phyloP scores from a whole-genome alignment of 2,797 vertebrate species.

The Columba guinea region DNA sequence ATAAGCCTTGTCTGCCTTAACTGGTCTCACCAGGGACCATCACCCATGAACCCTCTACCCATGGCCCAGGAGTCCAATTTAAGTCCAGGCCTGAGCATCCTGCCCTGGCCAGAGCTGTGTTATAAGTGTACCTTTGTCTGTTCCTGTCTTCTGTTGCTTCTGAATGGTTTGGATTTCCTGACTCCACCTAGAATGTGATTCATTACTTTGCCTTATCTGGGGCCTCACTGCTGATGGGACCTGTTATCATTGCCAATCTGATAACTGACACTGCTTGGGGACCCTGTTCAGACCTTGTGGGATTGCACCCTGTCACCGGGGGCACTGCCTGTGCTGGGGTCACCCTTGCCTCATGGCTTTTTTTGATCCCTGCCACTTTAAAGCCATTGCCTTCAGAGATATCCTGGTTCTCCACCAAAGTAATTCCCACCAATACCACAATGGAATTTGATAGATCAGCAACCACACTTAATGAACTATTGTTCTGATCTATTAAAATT shows the following conservation, averaged over 20 bases:
- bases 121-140: background rate
- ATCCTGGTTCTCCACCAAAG: background rate
- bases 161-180: background rate
- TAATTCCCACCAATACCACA: background rate
- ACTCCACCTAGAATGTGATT: background rate
- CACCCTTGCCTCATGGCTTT: background rate
- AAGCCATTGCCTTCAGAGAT: background rate
- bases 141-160: background rate
- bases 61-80: background rate
- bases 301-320: background rate
- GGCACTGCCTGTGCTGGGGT: background rate
- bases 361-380: background rate
- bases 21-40: background rate
- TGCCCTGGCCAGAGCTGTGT: background rate
- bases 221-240: background rate
- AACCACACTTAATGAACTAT: background rate
- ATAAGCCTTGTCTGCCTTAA: background rate
- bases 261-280: background rate
- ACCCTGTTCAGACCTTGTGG: background rate
- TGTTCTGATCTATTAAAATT: background rate
- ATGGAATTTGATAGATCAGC: background rate
- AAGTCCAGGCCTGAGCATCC: background rate
- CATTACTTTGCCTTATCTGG: background rate
- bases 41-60: background rate
- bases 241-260: background rate